A percentile compares a stretch with the other conserved stretches of the same genome.
phyloP scores from a whole-genome alignment of 2,797 vertebrate species.

The Macropus fuliginosus region DNA sequence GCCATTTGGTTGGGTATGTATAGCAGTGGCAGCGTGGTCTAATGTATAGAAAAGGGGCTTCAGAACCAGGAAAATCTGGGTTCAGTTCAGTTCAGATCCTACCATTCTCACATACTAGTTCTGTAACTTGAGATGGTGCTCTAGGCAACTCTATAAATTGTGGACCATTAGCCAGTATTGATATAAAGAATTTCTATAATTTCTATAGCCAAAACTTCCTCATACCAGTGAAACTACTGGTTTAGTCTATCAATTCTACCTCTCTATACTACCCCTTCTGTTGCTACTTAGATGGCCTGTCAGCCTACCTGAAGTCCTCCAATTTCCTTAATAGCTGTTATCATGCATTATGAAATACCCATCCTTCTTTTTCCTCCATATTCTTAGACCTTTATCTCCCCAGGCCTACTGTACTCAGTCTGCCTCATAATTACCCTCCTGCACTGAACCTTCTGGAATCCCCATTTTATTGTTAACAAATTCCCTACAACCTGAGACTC shows the following conservation, averaged over 20 bases:
- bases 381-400: background rate
- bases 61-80: background rate
- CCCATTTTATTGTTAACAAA: background rate
- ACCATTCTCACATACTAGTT: background rate
- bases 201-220: background rate
- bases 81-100: background rate
- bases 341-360: background rate
- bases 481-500: background rate
- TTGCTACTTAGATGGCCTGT: background rate
- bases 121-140: background rate
- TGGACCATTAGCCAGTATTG: background rate
- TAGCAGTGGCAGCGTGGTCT: background rate
- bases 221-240: background rate
- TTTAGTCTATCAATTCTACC: background rate
- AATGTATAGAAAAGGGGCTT: background rate
- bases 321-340: background rate
- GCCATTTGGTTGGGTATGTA: background rate
- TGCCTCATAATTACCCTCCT: background rate
- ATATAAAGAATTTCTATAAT: background rate
- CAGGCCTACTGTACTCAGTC: background rate
- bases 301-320: background rate
- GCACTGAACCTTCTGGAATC: background rate
- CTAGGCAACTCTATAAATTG: background rate
- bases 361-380: background rate
- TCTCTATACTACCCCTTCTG: background rate